Evolutionary conservation across 92 coral and sea anemone genomes (phyloP).

Genomic region (Pocillopora meandrina): DNA sequence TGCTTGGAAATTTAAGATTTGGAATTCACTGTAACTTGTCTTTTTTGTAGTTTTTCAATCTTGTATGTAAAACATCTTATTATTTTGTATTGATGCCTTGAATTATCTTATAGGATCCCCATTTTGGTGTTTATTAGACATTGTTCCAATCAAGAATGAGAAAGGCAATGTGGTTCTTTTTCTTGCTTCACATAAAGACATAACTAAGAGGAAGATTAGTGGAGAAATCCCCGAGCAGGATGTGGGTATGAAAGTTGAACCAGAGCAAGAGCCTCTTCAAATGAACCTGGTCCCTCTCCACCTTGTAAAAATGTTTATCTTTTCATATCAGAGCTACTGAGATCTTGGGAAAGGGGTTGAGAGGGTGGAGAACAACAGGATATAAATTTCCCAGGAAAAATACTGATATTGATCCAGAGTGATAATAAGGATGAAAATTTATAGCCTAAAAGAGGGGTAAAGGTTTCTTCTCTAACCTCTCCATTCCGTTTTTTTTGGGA

Average conservation of each 20-base stretch:
- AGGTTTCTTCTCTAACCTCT: too few relatives aligned
- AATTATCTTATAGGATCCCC: slow-evolving; percentile 69
- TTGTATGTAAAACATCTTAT: not conserved
- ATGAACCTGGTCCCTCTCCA: too few relatives aligned
- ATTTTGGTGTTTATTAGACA: slow-evolving; percentile 84
- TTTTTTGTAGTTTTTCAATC: not conserved
- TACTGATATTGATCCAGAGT: too few relatives aligned
- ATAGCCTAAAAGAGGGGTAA: too few relatives aligned
- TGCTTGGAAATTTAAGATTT: not conserved
- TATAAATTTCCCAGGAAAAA: not conserved
- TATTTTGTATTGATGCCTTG: not conserved
- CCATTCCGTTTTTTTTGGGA: too few relatives aligned
- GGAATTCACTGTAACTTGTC: too few relatives aligned
- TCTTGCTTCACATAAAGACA: slow-evolving; percentile 89
- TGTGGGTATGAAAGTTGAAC: slow-evolving; percentile 37
- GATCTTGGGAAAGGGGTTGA: not conserved
- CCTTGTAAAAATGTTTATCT: too few relatives aligned
- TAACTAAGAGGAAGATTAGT: slow-evolving; percentile 78
- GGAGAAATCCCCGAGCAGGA: slow-evolving; percentile 63
- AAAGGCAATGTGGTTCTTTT: slow-evolving; percentile 87
- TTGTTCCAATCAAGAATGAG: slow-evolving; percentile 90
- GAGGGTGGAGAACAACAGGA: not conserved
- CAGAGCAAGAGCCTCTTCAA: too few relatives aligned
- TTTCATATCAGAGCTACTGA: too few relatives aligned
- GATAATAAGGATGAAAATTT: too few relatives aligned